These are phyloP conservation scores for Chloropsis cyanopogon DNA, from an alignment of 2,113 vertebrate species.

Conservation along the genomic window DNA sequence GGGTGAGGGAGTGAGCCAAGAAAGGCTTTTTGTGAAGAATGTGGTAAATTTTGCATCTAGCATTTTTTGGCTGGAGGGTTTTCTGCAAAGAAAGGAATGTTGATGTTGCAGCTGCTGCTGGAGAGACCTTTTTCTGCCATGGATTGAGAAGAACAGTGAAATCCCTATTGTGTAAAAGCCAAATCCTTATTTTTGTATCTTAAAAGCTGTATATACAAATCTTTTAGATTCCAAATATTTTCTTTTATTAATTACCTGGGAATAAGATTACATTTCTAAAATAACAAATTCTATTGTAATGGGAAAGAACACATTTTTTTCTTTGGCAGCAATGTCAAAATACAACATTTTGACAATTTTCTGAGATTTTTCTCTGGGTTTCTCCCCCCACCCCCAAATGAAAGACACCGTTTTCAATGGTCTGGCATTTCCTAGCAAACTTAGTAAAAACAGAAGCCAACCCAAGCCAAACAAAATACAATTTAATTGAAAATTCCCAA, in stretches of 20 bases:
- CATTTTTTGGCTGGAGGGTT: neutral
- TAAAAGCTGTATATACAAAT: neutral
- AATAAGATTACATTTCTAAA: neutral
- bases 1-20: neutral
- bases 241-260: neutral
- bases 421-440: neutral
- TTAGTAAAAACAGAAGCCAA: neutral
- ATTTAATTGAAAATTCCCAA: neutral
- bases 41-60: conserved; percentile 11
- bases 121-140: neutral
- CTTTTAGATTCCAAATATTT: neutral
- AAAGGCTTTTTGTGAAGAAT: neutral
- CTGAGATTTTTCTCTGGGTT: neutral
- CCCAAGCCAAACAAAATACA: neutral
- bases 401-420: neutral
- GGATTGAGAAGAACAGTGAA: neutral
- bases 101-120: conserved; percentile 25
- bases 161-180: neutral
- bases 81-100: conserved; percentile 19
- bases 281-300: neutral
- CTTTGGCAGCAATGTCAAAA: neutral
- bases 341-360: neutral
- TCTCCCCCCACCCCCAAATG: accelerated
- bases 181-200: neutral
- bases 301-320: neutral